Evolutionary conservation across 2,113 vertebrate species (phyloP).

Genomic region (Corynorhinus townsendii): DNA sequence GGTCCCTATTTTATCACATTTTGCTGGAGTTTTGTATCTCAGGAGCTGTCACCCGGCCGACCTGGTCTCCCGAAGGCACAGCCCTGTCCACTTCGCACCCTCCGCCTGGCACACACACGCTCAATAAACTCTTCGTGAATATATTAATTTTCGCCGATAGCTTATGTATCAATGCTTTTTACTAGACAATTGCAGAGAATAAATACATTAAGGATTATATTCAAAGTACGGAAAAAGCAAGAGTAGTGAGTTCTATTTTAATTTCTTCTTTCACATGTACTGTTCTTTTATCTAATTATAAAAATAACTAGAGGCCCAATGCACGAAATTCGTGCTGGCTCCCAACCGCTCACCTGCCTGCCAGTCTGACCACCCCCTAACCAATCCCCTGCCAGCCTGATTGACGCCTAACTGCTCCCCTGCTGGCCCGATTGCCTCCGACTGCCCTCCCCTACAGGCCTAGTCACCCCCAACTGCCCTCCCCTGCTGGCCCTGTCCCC

Average conservation of each 20-base stretch:
- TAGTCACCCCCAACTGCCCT: no score
- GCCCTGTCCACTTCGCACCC: background rate
- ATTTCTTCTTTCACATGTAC: background rate
- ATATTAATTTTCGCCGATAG: background rate
- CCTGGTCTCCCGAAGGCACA: background rate
- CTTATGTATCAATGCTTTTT: background rate
- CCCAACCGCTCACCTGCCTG: no score
- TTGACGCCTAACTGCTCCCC: no score
- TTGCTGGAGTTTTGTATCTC: background rate
- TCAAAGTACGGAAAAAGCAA: background rate
- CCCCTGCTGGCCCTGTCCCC: no score
- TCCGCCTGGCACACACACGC: background rate
- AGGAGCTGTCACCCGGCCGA: background rate
- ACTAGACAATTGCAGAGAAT: background rate
- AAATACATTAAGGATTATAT: background rate
- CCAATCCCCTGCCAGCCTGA: no score
- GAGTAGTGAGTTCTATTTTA: background rate
- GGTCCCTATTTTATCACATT: background rate
- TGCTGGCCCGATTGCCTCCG: no score
- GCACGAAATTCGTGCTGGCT: no score
- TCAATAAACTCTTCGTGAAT: background rate
- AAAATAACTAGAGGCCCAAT: background rate
- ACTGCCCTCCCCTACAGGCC: no score
- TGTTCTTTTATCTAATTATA: background rate
- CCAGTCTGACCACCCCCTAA: no score